Percentiles rank a stretch among this genome's conserved stretches.
Conservation (phyloP, 2,888 invertebrate genomes). For the Drosophila flavopinicola region DNA sequence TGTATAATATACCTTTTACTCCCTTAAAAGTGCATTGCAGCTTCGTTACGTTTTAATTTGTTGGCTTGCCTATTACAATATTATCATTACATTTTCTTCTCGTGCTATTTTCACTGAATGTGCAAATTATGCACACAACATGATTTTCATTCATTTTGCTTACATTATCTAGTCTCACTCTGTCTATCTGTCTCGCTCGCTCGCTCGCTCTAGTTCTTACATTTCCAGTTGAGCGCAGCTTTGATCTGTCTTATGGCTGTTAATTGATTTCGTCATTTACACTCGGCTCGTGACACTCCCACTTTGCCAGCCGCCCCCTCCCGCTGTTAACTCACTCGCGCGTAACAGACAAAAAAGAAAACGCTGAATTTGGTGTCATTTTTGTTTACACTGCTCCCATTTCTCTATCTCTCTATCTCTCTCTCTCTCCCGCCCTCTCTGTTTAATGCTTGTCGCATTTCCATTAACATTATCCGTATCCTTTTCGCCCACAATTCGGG, state of each 20-base stretch:
- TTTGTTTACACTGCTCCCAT: conserved; percentile 9
- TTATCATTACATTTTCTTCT: conserved; percentile 31
- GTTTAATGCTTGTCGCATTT: conserved; percentile 25
- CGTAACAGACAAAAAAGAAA: conserved; percentile 38
- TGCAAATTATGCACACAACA: conserved; percentile 57
- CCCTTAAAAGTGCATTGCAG: conserved; percentile 20
- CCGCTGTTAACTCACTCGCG: conserved; percentile 24
- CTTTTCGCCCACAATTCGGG: conserved; percentile 30
- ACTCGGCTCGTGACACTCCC: conserved; percentile 24
- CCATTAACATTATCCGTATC: conserved; percentile 42
- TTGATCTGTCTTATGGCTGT: conserved; percentile 55
- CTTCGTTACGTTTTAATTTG: background rate
- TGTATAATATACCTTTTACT: too few relatives aligned
- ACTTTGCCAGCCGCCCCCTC: background rate
- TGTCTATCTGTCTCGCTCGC: background rate
- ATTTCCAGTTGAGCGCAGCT: conserved; percentile 50
- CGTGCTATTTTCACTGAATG: conserved; percentile 26
- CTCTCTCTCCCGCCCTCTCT: background rate
- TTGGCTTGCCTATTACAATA: conserved; percentile 24
- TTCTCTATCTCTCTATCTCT: background rate
- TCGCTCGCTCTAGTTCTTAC: conserved; percentile 21
- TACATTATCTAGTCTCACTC: conserved; percentile 4
- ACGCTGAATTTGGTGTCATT: conserved; percentile 38
- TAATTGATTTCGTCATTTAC: conserved; percentile 54
- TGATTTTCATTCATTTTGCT: conserved; percentile 32